A percentile compares a stretch with the other conserved stretches of the same genome.
These are phyloP conservation scores for Erythrocebus patas DNA, from an alignment of 2,113 vertebrate species.

Conservation along the genomic window DNA sequence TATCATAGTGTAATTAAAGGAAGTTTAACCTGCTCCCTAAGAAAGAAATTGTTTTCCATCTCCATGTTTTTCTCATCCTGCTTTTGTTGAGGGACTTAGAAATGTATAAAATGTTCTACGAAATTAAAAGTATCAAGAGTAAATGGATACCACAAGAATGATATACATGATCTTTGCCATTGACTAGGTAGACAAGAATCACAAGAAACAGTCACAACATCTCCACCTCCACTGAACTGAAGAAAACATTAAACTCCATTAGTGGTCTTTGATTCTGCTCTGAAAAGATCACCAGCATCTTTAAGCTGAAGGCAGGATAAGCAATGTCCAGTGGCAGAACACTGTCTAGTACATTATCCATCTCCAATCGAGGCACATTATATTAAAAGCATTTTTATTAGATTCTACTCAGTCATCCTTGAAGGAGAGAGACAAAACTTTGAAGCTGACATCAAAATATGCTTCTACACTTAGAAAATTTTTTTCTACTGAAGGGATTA, in stretches of 20 bases:
- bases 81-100: neutral
- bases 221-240: neutral
- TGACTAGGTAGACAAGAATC: neutral
- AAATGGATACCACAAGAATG: neutral
- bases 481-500: neutral
- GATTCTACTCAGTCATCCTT: neutral
- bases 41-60: neutral
- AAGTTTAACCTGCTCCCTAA: neutral
- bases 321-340: neutral
- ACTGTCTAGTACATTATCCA: neutral
- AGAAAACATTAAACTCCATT: neutral
- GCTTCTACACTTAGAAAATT: neutral
- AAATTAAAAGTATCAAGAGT: neutral
- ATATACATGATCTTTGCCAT: neutral
- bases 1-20: neutral
- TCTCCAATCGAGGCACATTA: neutral
- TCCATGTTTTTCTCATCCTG: neutral
- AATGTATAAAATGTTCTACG: neutral
- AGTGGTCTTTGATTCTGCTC: neutral
- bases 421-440: constrained; percentile 34
- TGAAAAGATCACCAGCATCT: neutral
- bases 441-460: neutral
- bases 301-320: neutral
- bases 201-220: neutral
- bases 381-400: neutral